A percentile compares a stretch with the other conserved stretches of the same genome.
These are phyloP conservation scores for Ficedula albicollis DNA, from an alignment of 2,797 vertebrate species.

Conservation along the genomic window DNA sequence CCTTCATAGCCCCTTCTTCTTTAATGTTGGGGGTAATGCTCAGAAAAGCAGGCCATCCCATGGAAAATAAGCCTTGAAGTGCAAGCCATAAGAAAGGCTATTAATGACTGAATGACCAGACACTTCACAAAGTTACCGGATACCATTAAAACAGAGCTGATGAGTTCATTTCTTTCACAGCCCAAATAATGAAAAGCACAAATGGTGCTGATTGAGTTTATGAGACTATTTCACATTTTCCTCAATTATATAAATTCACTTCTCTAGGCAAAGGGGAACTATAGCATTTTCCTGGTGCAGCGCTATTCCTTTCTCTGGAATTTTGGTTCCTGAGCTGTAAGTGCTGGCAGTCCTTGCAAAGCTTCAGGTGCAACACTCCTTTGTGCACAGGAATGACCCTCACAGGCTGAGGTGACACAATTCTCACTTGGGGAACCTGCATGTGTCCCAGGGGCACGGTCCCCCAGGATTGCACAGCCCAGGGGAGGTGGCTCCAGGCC, in stretches of 20 bases:
- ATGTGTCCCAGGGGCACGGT: not conserved
- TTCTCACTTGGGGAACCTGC: not conserved
- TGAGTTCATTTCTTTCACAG: not conserved
- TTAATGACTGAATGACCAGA: not conserved
- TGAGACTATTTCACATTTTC: not conserved
- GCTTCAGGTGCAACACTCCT: accelerated
- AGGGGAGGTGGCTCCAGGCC: not conserved
- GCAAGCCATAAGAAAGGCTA: not conserved
- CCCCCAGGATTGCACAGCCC: not conserved
- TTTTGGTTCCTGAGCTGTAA: not conserved
- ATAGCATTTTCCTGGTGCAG: not conserved
- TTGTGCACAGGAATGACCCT: not conserved
- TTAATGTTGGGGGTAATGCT: conserved; percentile 96
- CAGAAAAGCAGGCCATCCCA: conserved; percentile 98
- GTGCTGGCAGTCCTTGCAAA: not conserved
- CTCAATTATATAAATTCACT: not conserved
- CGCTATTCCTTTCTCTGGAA: not conserved
- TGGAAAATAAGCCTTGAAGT: conserved; percentile 89
- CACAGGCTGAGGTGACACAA: not conserved
- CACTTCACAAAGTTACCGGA: not conserved
- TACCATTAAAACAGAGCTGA: not conserved
- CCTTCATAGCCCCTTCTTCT: conserved; percentile 98
- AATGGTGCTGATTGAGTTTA: not conserved
- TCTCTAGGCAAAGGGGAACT: not conserved
- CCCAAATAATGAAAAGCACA: not conserved